Base-by-base conservation (phyloP, 2,113 vertebrate species). In the Centropus bengalensis region DNA sequence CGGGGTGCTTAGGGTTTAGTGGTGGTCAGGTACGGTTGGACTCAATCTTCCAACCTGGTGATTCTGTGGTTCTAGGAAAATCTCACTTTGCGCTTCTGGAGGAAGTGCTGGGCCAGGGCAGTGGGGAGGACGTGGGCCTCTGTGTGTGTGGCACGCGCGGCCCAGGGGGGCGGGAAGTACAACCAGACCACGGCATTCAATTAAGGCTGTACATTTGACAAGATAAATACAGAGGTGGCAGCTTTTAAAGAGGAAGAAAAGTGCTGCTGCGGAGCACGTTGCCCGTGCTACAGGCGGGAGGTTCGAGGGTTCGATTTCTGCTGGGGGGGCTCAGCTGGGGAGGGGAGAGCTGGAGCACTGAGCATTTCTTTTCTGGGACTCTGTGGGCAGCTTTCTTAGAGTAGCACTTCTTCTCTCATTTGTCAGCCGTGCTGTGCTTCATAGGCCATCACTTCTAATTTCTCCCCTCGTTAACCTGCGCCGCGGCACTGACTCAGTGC, bases 401-500 rank as follows among this genome's bases (percentile, higher is more conserved):
- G 66, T 58, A 71, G 54, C 62, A 10, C 28, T 66, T 78, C 47
- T 87, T 64, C 58, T 87, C 45, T 24, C 14, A 82, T 86, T 89
- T 42, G 77, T 49, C 58, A 0, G 36, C 36, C 69, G 69, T 84
- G 70, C 73, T 73, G 83, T 7, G 1, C 92, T 89, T 93, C 74
- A 33, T 44, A 69, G 91, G 69, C 89, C 89, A 5, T 89, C 68
- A 62, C 71, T 83, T 95, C 32, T 36, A 56, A 70, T 89, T 40
- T 38, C 74, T 82, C 45, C 87, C 77, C 63, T 42, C 18, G 84
- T 74, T 91, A 88, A 91, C 95, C 81, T 4, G 94, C 74, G 8
- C 93, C 89, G 93, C 40, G 1, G 85, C 32, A 33, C 87, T 96
- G 94, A 96, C 82, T 97, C 95, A 95, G 95, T 38, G 63, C 93